These are phyloP conservation scores for Poecilia picta DNA, from an alignment of 2,797 vertebrate genomes.

Conservation along the genomic window DNA sequence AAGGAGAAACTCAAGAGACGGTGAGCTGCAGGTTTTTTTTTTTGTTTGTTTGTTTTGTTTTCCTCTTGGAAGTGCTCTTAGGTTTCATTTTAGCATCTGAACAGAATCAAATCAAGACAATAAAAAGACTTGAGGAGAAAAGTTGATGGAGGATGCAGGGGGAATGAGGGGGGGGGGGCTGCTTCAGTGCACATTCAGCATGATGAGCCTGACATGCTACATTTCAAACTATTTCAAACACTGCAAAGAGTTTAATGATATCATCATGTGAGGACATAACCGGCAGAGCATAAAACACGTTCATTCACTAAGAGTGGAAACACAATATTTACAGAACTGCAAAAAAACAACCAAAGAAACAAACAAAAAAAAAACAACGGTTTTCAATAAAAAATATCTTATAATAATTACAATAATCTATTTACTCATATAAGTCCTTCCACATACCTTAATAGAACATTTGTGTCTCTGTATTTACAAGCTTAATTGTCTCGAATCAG, in stretches of 20 bases:
- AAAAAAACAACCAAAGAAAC: constrained; percentile 35
- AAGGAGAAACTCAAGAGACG: constrained; percentile 37
- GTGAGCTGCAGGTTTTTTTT: constrained; percentile 27
- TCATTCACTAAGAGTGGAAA: constrained; percentile 81
- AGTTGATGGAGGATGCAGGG: constrained; percentile 47
- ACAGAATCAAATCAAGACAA: constrained; percentile 42
- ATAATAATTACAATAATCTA: constrained; percentile 99
- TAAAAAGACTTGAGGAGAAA: constrained; percentile 58
- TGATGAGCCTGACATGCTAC: constrained; percentile 75
- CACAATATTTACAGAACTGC: constrained; percentile 96
- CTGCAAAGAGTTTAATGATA: constrained; percentile 72
- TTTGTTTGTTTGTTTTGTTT: constrained; percentile 7
- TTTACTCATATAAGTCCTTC: constrained; percentile 96
- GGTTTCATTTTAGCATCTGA: constrained; percentile 32
- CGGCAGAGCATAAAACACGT: constrained; percentile 76
- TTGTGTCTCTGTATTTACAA: constrained; percentile 93
- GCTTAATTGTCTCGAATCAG: constrained; percentile 91
- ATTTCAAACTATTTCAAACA: constrained; percentile 71
- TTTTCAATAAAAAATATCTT: constrained; percentile 99
- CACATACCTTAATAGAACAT: constrained; percentile 98
- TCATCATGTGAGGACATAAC: constrained; percentile 77
- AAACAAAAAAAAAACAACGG: constrained; percentile 56
- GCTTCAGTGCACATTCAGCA: constrained; percentile 73
- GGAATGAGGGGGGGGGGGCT: constrained; percentile 40
- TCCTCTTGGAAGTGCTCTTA: constrained; percentile 47